Percentiles rank a stretch among this genome's conserved stretches.
Conservation (phyloP, 2,797 vertebrate species). For the Eutrigla gurnardus region DNA sequence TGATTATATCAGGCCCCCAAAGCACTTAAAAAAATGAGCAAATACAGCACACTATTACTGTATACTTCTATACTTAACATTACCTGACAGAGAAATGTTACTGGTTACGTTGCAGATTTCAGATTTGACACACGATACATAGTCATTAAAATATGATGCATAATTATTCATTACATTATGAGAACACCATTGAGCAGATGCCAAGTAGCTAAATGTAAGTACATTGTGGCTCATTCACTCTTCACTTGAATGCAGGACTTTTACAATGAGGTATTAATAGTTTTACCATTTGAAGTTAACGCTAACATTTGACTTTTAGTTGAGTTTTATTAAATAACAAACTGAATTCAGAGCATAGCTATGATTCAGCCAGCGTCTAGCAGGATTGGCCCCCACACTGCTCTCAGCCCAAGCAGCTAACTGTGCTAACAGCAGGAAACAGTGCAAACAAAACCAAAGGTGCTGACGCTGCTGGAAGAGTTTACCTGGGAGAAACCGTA, state of each 20-base stretch:
- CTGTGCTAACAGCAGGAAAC: too few relatives aligned
- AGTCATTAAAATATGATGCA: background rate
- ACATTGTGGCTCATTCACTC: background rate
- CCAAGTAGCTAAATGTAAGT: background rate
- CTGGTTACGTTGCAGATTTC: background rate
- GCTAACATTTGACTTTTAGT: too few relatives aligned
- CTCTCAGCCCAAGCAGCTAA: too few relatives aligned
- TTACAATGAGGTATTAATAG: background rate
- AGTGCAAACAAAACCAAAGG: too few relatives aligned
- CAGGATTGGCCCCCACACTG: background rate
- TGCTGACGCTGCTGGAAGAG: too few relatives aligned
- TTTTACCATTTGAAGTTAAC: too few relatives aligned
- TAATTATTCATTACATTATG: too few relatives aligned
- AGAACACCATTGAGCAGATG: background rate
- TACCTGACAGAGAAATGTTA: background rate
- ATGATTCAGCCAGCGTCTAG: background rate
- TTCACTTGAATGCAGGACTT: background rate
- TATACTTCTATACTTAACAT: background rate
- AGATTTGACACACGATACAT: background rate
- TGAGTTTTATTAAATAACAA: background rate
- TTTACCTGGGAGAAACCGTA: too few relatives aligned
- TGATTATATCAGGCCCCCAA: too few relatives aligned
- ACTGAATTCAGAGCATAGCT: background rate
- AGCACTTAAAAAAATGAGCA: background rate
- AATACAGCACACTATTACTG: background rate